Percentiles rank a stretch among this genome's conserved stretches.
phyloP scores from a whole-genome alignment of 2,113 vertebrate species.

The Laticauda laticaudata region DNA sequence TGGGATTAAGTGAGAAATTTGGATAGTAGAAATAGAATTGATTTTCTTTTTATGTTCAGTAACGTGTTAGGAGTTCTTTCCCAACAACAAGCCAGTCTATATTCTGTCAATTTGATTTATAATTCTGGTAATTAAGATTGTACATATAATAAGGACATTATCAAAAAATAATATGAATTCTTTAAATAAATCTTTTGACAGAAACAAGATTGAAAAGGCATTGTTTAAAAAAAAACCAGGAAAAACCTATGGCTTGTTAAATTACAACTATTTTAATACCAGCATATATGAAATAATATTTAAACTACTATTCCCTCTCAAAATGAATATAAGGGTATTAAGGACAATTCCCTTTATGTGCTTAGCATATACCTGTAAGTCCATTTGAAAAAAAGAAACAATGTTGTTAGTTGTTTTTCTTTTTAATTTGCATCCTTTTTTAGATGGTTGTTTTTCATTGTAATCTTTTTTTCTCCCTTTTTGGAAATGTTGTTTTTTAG shows the following conservation, averaged over 20 bases:
- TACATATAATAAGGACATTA: not conserved
- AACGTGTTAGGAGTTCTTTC: not conserved
- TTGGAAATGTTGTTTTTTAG: not conserved
- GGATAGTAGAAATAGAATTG: not conserved
- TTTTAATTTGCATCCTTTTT: slow-evolving; percentile 7
- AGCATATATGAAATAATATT: not conserved
- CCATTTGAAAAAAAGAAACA: not conserved
- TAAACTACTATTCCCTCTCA: not conserved
- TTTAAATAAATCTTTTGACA: not conserved
- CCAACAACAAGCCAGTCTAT: not conserved
- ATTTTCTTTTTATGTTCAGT: not conserved
- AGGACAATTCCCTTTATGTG: not conserved
- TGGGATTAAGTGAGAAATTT: not conserved
- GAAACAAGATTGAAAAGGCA: not conserved
- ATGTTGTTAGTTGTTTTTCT: not conserved
- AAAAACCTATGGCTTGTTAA: slow-evolving; percentile 10
- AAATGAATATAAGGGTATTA: not conserved
- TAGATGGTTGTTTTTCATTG: not conserved
- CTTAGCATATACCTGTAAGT: not conserved
- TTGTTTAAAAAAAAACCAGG: not conserved
- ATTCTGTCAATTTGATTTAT: not conserved
- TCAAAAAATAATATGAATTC: not conserved
- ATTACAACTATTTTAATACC: not conserved
- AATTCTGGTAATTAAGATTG: not conserved
- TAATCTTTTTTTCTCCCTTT: not conserved